Evolutionary conservation across 1,140 invertebrate genomes (phyloP), one percentile per base, ranked within the genome.

Genomic region (Aphelinus atriplicis): DNA sequence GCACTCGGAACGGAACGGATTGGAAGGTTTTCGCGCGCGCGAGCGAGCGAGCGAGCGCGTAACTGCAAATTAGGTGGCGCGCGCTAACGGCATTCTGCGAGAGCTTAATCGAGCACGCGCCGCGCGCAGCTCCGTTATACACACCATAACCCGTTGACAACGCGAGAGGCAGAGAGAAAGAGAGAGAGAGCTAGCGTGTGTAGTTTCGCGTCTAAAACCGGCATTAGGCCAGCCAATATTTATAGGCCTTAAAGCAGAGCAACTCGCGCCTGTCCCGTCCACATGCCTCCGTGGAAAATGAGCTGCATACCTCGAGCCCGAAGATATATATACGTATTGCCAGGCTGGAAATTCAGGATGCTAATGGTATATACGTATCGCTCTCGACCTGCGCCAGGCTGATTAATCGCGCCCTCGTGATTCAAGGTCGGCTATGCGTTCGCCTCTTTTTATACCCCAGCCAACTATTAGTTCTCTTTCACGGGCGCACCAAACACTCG

Each of bases 61-160:
- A 26, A 26, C 26, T 26, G 26, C 26, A 26, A 26, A 26, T 26
- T 26, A 26, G 26, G 26, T 26, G 26, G 26, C 26, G 26, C 26
- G 43, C 66, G 45, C 58, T 68, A 68, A 68, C 66, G 66, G 66
- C 66, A 68, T 68, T 68, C 66, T 68, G 42, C 10, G 56, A 58
- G 26, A 26, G 66, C 58, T 68, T 58, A 68, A 68, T 68, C 66
- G 66, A 68, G 66, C 66, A 56, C 51, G 51, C 65, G 43, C 51
- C 50, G 66, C 48, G 48, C 3, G 3, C 26, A 10, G 66, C 55
- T 45, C 66, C 56, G 56, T 58, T 68, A 68, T 26, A 58, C n/a
- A 43, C 42, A 61, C 26, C 56, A 51, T 53, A 63, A 26, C 26
- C 6, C 7, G n/a, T 3, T 50, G 62, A 42, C 62, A 64, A 48